Evolutionary conservation across 2,797 vertebrate species (phyloP), one percentile per base, ranked within the genome.

Genomic region (Myotis myotis): DNA sequence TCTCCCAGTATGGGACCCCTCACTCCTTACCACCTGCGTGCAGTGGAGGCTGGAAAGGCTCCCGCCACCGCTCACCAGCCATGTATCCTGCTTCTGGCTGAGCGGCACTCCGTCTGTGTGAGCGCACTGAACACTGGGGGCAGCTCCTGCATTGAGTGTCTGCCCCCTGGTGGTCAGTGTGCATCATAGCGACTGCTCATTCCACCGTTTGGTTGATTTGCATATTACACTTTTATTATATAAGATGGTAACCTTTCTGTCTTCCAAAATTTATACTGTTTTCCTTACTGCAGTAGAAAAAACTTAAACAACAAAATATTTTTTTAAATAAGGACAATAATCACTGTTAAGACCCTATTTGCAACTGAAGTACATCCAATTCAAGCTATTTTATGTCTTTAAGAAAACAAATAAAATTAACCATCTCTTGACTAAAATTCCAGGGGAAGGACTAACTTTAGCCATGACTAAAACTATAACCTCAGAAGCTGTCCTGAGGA

Each of bases 251-350:
- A 83, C 33, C 79, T 68, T 71, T n/a, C 16, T 74, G 33, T 23
- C 44, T 81, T 84, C 19, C 13, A 60, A 80, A 90, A 78, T 89
- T 15, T 89, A 78, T 41, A 66, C 17, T 76, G 2, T 44, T 66
- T 80, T 80, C 22, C 33, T 62, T 81, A 78, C 33, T 49, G 8
- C 4, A 51, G 72, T 86, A 6, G 8, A 33, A 57, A 68, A 87
- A 62, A 28, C 0, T 66, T 72, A 4, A 47, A 41, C 6, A 47
- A 33, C 3, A 51, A 55, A 92, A 57, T 75, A 53, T 72, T 75
- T 76, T 79, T 8, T 12, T 70, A 79, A 30, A 49, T 51, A 64
- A 1, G 12, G 2, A 74, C 74, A 17, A 23, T 57, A 72, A 81
- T 5, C 2, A 64, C 28, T 76, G 1, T 80, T 75, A 75, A 3